Base-by-base conservation (phyloP, 2,797 vertebrate species). In the Pelobates cultripes region DNA sequence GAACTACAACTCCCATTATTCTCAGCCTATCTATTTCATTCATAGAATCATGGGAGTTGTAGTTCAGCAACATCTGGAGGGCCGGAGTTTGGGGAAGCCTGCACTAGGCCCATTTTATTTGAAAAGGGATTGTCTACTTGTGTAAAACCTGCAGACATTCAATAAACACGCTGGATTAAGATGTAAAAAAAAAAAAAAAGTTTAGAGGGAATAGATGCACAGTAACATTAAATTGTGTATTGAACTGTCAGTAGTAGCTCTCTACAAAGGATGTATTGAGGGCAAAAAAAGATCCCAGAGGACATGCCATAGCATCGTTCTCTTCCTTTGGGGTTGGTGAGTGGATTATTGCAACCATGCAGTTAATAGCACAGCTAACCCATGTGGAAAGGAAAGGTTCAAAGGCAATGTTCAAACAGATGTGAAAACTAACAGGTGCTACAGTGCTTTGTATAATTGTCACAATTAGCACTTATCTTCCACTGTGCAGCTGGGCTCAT, bases 391-490 rank as follows among this genome's bases (percentile, higher is more conserved):
- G 40, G 45, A 55, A 45, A 8, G 45, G 28, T 8, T 44, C 45
- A 82, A 67, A 82, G 53, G 40, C 41, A 42, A 55, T 55, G 28
- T 70, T 47, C 40, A 13, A 57, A 55, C 71, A 79, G 66, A 84
- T 84, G 76, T 70, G 61, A 70, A 15, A 63, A 70, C 10, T 7
- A 69, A 63, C 81, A 83, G 81, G 76, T 83, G 82, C 51, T 73
- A 75, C 66, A 75, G 51, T 67, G 66, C 15, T 68, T 47, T 75
- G 44, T 45, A 61, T 84, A 84, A 84, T 84, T 79, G 42, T 55
- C 8, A 67, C 82, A 84, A 79, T 84, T 79, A 84, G 67, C 67
- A 66, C 72, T 42, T 63, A 84, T 79, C 69, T 79, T 79, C 75
- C 77, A 79, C 45, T 70, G 77, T 79, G 73, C 64, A 75, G 57